phyloP scores from a whole-genome alignment of 2,113 vertebrate species.

The Catharus bicknelli region DNA sequence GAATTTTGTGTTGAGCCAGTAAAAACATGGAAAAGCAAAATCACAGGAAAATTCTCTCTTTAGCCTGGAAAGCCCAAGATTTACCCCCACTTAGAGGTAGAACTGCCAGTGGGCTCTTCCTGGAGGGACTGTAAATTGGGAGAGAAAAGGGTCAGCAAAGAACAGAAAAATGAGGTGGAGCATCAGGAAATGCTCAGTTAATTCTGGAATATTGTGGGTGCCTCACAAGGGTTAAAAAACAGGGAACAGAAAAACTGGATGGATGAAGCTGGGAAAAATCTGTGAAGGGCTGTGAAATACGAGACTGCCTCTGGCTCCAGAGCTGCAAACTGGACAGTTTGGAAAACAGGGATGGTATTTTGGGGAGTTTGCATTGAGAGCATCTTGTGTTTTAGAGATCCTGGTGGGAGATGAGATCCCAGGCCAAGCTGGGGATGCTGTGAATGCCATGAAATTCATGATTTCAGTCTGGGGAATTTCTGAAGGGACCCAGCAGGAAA shows the following conservation, averaged over 20 bases:
- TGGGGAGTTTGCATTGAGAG: not conserved
- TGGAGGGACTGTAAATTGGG: rapidly evolving
- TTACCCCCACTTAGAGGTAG: not conserved
- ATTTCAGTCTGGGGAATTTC: not conserved
- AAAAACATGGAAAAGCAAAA: not conserved
- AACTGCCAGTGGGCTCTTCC: not conserved
- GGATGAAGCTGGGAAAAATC: not conserved
- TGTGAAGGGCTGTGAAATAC: not conserved
- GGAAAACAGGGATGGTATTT: not conserved
- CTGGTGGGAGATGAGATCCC: not conserved
- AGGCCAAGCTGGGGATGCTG: not conserved
- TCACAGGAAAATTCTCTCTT: not conserved
- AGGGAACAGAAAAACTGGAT: not conserved
- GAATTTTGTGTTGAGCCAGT: not conserved
- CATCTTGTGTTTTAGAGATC: not conserved
- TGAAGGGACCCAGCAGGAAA: not conserved
- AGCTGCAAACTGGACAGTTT: not conserved
- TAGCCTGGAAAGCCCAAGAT: not conserved
- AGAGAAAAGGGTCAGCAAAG: not conserved
- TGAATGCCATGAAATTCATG: not conserved
- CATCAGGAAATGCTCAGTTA: not conserved
- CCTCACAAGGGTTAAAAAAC: not conserved
- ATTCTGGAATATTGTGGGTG: not conserved
- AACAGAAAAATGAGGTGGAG: not conserved
- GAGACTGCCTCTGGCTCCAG: not conserved